Evolutionary conservation across 2,113 vertebrate genomes (phyloP), one percentile per base, ranked within the genome.

Genomic region (Prietella phreatophila): DNA sequence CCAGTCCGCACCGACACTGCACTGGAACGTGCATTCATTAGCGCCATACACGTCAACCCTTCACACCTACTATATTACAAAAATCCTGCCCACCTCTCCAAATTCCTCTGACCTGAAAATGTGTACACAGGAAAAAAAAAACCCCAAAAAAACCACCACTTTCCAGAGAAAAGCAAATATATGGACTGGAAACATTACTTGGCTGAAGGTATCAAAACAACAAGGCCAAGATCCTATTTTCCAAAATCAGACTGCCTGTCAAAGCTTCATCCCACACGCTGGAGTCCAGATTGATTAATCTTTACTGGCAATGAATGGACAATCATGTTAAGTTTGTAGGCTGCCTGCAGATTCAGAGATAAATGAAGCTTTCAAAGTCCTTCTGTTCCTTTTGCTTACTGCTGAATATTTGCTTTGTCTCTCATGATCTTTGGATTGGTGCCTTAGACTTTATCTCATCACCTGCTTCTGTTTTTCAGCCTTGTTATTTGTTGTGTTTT

Each of bases 281-380:
- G 65, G 60, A 83, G 79, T 60, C 83, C 20, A 55, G 88, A 87
- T 86, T 92, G 86, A 86, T 86, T 91, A 92, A 92, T 91, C 90
- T 88, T 87, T 25, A n/a, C 83, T 88, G 84, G 89, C 55, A 42
- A 42, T 83, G 53, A 80, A 30, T 27, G 42, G 71, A 47, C 88
- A 83, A 90, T 80, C 81, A 87, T 88, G 91, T 86, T 88, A 88
- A 84, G 53, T 85, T 80, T 89, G 85, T 61, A 82, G n/a, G 50
- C 39, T 75, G 82, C 61, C 86, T 75, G 56, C 42, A 82, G 82
- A 83, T 55, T 61, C 15, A 30, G 33, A 86, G 87, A 84, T 65
- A 55, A 50, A 86, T n/a, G 61, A 84, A 78, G 84, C 76, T 63
- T 85, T 69, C 42, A 76, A 20, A 47, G 58, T 42, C 55, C 8